Conservation (phyloP, 2,113 vertebrate genomes). For the Anolis sagrei region DNA sequence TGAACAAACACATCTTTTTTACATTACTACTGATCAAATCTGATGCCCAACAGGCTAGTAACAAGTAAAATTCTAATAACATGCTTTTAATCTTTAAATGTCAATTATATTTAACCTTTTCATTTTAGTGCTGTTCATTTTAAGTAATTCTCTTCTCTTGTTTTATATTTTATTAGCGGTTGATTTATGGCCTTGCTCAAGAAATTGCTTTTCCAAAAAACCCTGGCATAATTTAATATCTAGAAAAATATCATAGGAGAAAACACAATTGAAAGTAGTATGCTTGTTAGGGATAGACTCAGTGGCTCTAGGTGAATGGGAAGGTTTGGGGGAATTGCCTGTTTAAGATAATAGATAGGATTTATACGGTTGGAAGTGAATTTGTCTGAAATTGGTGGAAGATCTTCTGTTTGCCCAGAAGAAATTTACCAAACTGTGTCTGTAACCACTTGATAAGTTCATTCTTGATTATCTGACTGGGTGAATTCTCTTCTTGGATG, state of each 20-base stretch:
- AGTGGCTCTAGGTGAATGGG: no score
- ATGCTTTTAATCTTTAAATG: background rate
- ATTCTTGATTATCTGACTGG: background rate
- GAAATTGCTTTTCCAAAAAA: background rate
- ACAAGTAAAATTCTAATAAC: background rate
- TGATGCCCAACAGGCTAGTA: background rate
- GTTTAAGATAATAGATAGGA: no score
- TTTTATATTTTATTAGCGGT: background rate
- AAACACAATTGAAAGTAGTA: no score
- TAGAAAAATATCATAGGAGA: background rate
- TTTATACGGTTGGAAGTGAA: background rate
- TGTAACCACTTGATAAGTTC: background rate
- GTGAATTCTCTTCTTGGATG: background rate
- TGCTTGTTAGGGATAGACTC: no score
- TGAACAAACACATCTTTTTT: background rate
- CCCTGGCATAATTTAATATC: background rate
- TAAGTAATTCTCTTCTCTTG: background rate
- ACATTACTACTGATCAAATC: background rate
- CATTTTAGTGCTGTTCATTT: background rate
- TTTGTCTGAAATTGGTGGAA: background rate
- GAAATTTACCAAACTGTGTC: background rate
- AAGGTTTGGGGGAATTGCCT: background rate
- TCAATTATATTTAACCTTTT: background rate
- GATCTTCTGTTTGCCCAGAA: background rate
- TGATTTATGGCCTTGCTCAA: background rate